These are phyloP conservation scores for Dendronephthya gigantea DNA, from an alignment of 64 coral and sea anemone species.

Conservation along the genomic window DNA sequence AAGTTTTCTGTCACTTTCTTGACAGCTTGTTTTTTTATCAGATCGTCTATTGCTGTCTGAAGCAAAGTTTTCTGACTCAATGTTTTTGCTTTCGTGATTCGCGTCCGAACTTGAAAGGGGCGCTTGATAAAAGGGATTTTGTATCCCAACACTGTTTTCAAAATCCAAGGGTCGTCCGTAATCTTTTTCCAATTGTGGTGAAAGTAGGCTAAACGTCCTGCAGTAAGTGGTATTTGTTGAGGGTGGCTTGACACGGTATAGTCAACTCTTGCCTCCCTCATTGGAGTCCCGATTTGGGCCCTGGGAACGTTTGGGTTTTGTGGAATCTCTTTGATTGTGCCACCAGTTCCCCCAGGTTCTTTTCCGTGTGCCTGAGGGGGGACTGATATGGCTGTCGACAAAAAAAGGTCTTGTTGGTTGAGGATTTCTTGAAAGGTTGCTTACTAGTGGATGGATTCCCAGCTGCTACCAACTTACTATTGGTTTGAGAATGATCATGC, in stretches of 20 bases:
- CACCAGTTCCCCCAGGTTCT: constrained; percentile 5
- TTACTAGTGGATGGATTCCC: background rate
- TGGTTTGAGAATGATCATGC: constrained; percentile 37
- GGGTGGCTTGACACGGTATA: background rate
- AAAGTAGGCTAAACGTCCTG: background rate
- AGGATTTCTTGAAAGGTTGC: background rate
- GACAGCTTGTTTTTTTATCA: constrained; percentile 35
- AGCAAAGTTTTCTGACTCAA: background rate
- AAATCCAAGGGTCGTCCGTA: constrained; percentile 20
- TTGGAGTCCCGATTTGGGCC: background rate
- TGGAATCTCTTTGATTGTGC: background rate
- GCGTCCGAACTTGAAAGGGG: background rate
- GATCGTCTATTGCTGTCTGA: constrained; percentile 5
- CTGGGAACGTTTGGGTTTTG: background rate
- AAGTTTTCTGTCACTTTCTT: background rate
- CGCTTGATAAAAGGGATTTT: background rate
- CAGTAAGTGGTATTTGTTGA: background rate
- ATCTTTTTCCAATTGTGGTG: background rate
- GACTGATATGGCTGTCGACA: background rate
- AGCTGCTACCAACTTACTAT: constrained; percentile 25
- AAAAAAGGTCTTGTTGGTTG: constrained; percentile 5
- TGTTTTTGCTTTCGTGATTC: background rate
- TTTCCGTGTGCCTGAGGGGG: background rate
- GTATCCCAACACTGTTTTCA: background rate
- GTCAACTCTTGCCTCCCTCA: background rate